Evolutionary conservation across 1,140 invertebrate genomes (phyloP), one percentile per base, ranked within the genome.

Genomic region (Ceratitis capitata): DNA sequence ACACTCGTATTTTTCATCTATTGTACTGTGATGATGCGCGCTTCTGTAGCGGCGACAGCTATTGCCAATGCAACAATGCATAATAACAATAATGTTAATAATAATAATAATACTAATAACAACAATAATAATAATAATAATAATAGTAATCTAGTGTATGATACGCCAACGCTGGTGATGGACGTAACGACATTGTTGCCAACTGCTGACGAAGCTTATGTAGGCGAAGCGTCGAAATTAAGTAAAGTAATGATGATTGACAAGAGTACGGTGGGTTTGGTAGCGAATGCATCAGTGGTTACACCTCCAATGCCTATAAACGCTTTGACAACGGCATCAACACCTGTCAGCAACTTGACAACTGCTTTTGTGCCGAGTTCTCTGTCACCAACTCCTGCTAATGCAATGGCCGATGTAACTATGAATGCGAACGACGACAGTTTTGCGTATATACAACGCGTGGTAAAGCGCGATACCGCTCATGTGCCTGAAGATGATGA

Each of bases 401-500:
- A 78, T 0, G 12, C 42, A 26, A 3, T 49, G 42, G 82, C 1
- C 14, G 45, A n/a, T 14, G 47, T n/a, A 26, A 6, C 53, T 23
- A 14, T 83, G 45, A 19, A 53, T 16, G 26, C 29, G 82, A 49
- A 82, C 35, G 23, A 39, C n/a, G n/a, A 29, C 12, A 6, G 32
- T 35, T 26, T 83, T 19, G 23, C 42, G 49, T 16, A 83, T 26
- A 51, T 49, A 26, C 82, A 83, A 19, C 45, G 82, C 49, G 47
- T 83, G 51, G 26, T 26, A 26, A 84, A 84, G 49, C 89, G 90
- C 53, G 90, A 90, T 86, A 89, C 88, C 85, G 89, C 87, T 88
- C 88, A 91, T 89, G 88, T 91, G 88, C 89, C 89, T 89, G 90
- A 90, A 39, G 90, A 91, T 86, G 90, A 91, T 45, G 89, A 91